These are phyloP conservation scores for Leucosticte australis DNA, from an alignment of 2,113 vertebrate species.

Conservation along the genomic window DNA sequence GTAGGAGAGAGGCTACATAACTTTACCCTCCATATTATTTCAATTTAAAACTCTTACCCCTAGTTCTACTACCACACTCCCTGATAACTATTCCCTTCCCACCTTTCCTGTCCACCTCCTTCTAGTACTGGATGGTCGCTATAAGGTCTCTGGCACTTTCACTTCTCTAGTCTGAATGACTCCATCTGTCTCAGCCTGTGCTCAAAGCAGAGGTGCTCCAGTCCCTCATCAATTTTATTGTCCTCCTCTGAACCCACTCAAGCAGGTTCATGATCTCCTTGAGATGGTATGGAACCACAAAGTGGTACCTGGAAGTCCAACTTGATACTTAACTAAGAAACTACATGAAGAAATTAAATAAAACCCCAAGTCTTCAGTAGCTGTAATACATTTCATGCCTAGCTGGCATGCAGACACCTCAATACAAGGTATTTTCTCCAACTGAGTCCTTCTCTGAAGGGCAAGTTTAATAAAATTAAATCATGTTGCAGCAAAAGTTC, in stretches of 20 bases:
- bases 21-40: not conserved
- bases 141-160: rapidly evolving
- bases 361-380: not conserved
- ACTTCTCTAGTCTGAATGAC: not conserved
- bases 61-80: not conserved
- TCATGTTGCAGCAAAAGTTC: not conserved
- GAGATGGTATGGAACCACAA: not conserved
- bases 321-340: not conserved
- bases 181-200: not conserved
- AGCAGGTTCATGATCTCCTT: not conserved
- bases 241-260: not conserved
- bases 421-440: not conserved
- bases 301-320: not conserved
- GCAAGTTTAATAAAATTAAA: not conserved
- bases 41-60: not conserved
- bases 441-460: not conserved
- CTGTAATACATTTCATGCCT: not conserved
- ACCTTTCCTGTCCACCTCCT: not conserved
- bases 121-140: not conserved
- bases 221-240: not conserved
- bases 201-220: not conserved
- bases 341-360: not conserved
- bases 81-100: not conserved
- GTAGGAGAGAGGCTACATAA: too few relatives aligned
- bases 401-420: not conserved